These are phyloP conservation scores for Acleris sparsana DNA, from an alignment of 2,888 invertebrate species.

Conservation along the genomic window DNA sequence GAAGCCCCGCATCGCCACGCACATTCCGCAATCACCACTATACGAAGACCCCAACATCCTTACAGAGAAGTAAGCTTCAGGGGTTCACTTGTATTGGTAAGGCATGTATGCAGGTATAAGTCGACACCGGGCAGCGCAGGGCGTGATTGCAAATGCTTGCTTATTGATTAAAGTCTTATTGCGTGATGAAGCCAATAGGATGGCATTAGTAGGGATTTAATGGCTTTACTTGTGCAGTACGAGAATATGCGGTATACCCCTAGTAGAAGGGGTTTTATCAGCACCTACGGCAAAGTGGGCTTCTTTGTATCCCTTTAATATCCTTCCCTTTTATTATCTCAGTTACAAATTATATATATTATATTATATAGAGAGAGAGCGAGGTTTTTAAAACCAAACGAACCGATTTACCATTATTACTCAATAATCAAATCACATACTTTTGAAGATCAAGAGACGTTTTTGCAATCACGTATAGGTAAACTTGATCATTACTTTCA, in stretches of 20 bases:
- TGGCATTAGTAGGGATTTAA: not conserved
- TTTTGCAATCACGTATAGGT: no score
- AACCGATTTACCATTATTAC: no score
- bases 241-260: not conserved
- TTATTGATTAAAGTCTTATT: slow-evolving; percentile 24
- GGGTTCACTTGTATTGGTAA: not conserved
- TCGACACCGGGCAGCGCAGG: slow-evolving; percentile 9
- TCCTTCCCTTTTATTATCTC: no score
- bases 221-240: not conserved
- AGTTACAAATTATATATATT: no score
- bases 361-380: no score
- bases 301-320: no score
- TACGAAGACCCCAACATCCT: not conserved
- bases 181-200: slow-evolving; percentile 13
- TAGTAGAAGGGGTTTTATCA: slow-evolving; percentile 23
- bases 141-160: slow-evolving; percentile 27
- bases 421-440: no score
- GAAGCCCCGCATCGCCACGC: slow-evolving; percentile 53
- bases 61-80: not conserved
- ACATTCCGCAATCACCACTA: slow-evolving; percentile 14
- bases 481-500: no score
- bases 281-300: no score
- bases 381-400: no score
- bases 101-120: slow-evolving; percentile 3
- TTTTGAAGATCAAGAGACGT: no score